Base-by-base conservation (phyloP, 2,888 invertebrate genomes). In the Parapristionchus giblindavisi region DNA sequence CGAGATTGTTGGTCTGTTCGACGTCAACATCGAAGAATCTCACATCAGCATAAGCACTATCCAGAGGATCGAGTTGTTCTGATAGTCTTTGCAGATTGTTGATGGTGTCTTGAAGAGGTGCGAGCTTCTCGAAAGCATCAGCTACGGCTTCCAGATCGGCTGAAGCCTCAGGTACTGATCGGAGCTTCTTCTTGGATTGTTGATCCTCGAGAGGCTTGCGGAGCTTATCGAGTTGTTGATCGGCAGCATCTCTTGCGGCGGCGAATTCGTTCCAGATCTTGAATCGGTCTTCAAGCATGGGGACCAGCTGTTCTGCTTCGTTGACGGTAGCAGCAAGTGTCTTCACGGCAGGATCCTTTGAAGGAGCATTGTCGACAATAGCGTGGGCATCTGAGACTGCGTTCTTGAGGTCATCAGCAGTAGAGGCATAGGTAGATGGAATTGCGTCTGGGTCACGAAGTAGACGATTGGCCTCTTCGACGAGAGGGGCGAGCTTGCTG, bases 21-120 rank as follows among this genome's bases (percentile, higher is more conserved):
- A 80, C 76, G 58, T 85, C 83, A 11, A 81, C 81, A 61, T 85
- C 82, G 70, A 81, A 76, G 79, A 84, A 85, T 43, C 85, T 81
- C 14, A 81, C 78, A 27, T 85, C 85, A 36, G 82, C 80, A 58
- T 78, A 76, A 27, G 77, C 82, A 43, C 76, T 78, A 61, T 80
- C 85, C 51, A 83, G 79, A 68, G 83, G 83, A 43, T 65, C 65
- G 65, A 65, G 65, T 43, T 43, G 65, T 43, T 65, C 65, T n/a
- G 65, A 65, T 21, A 65, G 65, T 40, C 77, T 76, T 76, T 83
- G 81, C 77, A 85, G 77, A 52, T 77, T 75, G 58, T 52, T 58
- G 40, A 78, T 78, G 51, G 77, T 78, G 51, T 71, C 77, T 54
- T 77, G 75, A 40, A 81, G 78, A 36, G 75, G 72, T 52, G 75